phyloP scores from a whole-genome alignment of 2,113 vertebrate genomes.

The Panthera tigris region DNA sequence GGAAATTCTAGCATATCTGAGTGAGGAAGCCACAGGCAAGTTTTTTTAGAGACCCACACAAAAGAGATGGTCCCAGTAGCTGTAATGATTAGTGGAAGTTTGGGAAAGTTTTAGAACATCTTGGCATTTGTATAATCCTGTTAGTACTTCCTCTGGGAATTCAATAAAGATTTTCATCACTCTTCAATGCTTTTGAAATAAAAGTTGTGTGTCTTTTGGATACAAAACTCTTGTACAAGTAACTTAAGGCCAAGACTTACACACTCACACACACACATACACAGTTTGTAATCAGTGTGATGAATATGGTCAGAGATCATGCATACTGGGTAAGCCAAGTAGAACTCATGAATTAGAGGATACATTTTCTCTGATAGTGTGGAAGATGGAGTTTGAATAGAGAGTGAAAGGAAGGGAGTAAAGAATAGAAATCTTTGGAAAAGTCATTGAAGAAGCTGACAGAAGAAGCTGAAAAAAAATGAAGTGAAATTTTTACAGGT shows the following conservation, averaged over 20 bases:
- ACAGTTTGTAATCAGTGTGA: neutral
- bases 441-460: neutral
- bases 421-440: neutral
- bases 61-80: neutral
- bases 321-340: neutral
- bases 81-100: neutral
- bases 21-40: neutral
- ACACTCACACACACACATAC: neutral
- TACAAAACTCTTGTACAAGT: neutral
- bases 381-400: neutral
- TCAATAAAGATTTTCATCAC: neutral
- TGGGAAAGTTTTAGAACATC: neutral
- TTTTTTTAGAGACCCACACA: neutral
- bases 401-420: too few species aligned
- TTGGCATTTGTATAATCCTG: neutral
- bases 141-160: neutral
- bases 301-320: neutral
- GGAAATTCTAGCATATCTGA: neutral
- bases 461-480: neutral
- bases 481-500: neutral
- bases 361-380: neutral
- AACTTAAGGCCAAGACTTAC: neutral
- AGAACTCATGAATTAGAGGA: neutral
- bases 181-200: neutral
- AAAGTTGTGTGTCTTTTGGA: neutral